These are phyloP conservation scores for Epinephelus moara DNA, from an alignment of 2,113 vertebrate species.

Conservation along the genomic window DNA sequence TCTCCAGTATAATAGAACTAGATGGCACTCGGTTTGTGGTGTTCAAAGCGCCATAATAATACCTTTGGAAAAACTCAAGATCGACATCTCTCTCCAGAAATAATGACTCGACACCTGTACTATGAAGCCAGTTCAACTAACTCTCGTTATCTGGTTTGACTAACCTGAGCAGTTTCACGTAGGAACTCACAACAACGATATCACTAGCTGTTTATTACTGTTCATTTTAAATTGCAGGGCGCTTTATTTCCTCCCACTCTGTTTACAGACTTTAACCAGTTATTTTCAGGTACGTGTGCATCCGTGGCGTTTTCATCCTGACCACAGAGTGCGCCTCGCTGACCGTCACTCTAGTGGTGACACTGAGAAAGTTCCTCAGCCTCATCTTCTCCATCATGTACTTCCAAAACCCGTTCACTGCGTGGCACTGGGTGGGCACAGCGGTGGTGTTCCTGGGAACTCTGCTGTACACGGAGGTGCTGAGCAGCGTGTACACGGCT, in stretches of 20 bases:
- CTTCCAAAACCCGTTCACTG: conserved; percentile 94
- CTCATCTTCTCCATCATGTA: conserved; percentile 98
- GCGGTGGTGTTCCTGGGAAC: conserved; percentile 92
- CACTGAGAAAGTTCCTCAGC: conserved; percentile 96
- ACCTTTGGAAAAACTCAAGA: too few relatives aligned
- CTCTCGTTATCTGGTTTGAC: too few relatives aligned
- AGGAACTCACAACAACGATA: too few relatives aligned
- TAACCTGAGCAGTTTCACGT: too few relatives aligned
- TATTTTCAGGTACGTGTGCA: conserved; percentile 92
- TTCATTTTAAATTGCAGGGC: background rate
- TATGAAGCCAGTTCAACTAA: too few relatives aligned
- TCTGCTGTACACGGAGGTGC: conserved; percentile 94
- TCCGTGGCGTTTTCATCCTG: conserved; percentile 94
- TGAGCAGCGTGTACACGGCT: conserved; percentile 81
- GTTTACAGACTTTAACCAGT: conserved; percentile 61
- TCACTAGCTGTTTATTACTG: background rate
- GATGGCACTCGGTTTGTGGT: too few relatives aligned
- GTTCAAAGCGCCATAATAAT: too few relatives aligned
- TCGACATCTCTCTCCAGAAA: too few relatives aligned
- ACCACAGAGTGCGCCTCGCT: conserved; percentile 97
- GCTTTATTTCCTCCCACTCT: background rate
- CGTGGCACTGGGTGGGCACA: conserved; percentile 97
- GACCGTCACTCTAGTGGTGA: conserved; percentile 96
- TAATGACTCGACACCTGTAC: too few relatives aligned
- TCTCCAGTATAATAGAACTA: too few relatives aligned